Conservation (phyloP, 2,888 invertebrate genomes). For the Dynastes hyllus region DNA sequence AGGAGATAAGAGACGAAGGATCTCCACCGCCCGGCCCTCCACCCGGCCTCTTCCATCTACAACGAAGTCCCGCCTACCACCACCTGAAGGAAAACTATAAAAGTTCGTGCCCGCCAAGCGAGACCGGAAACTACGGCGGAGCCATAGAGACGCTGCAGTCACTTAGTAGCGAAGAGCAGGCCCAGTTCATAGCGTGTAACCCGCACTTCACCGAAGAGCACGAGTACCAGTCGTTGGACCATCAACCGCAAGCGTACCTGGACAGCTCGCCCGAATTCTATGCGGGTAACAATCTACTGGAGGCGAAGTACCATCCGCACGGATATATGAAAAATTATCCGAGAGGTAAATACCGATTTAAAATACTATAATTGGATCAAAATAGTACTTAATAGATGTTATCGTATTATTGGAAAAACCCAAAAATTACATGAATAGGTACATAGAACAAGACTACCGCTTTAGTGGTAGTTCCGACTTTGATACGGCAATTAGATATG, state of each 20-base stretch:
- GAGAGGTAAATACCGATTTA: slow-evolving; percentile 74
- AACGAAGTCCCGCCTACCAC: slow-evolving; percentile 67
- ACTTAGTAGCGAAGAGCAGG: slow-evolving; percentile 70
- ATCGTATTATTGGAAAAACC: too few species aligned
- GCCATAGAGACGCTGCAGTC: slow-evolving; percentile 71
- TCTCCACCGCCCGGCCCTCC: slow-evolving; percentile 68
- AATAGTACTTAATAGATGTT: too few species aligned
- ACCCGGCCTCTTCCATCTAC: slow-evolving; percentile 65
- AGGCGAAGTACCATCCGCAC: slow-evolving; percentile 81
- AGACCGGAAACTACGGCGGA: slow-evolving; percentile 75
- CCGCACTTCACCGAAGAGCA: slow-evolving; percentile 75
- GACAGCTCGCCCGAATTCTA: slow-evolving; percentile 84
- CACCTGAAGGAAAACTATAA: slow-evolving; percentile 68
- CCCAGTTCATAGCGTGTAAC: slow-evolving; percentile 62
- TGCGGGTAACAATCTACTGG: slow-evolving; percentile 74
- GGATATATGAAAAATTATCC: slow-evolving; percentile 82
- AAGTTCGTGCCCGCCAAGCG: slow-evolving; percentile 73
- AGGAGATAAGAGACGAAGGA: slow-evolving; percentile 73
- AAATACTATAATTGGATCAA: too few species aligned
- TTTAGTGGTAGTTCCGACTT: too few species aligned
- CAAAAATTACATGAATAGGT: too few species aligned
- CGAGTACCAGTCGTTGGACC: slow-evolving; percentile 74
- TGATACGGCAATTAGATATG: too few species aligned
- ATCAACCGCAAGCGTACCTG: slow-evolving; percentile 76
- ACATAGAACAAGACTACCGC: too few species aligned